These are phyloP conservation scores for Ctenodactylus gundi DNA, from an alignment of 2,113 vertebrate genomes.

Conservation along the genomic window DNA sequence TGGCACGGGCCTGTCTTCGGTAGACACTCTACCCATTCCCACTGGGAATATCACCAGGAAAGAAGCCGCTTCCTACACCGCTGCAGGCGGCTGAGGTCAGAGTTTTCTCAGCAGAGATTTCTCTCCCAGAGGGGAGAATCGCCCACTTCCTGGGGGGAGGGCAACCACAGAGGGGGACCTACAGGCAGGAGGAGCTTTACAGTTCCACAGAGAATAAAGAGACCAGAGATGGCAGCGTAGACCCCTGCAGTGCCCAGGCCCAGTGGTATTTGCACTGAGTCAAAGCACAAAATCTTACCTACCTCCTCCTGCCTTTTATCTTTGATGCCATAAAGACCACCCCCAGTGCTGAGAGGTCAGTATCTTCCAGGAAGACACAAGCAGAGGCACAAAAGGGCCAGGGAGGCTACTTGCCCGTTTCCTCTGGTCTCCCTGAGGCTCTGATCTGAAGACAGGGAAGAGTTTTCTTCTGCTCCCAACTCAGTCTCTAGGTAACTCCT, in stretches of 20 bases:
- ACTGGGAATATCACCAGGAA: neutral
- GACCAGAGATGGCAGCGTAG: neutral
- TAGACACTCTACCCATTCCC: fast-evolving
- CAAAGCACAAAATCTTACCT: neutral
- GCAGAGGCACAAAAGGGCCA: neutral
- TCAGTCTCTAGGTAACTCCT: neutral
- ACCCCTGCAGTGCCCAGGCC: neutral
- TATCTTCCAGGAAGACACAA: neutral
- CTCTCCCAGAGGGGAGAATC: neutral
- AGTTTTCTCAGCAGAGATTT: neutral
- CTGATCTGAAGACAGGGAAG: neutral
- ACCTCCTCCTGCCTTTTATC: neutral
- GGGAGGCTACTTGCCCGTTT: neutral
- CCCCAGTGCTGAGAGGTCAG: neutral
- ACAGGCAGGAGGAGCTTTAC: neutral
- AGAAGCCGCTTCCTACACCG: neutral
- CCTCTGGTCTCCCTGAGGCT: neutral
- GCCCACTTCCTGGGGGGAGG: neutral
- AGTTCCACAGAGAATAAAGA: neutral
- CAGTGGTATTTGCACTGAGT: neutral
- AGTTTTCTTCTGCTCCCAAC: neutral
- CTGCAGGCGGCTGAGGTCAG: neutral
- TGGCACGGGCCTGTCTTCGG: neutral
- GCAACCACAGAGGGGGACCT: neutral
- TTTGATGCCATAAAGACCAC: neutral